Conservation (phyloP, 2,888 invertebrate genomes). For the Caenorhabditis drosophilae region DNA sequence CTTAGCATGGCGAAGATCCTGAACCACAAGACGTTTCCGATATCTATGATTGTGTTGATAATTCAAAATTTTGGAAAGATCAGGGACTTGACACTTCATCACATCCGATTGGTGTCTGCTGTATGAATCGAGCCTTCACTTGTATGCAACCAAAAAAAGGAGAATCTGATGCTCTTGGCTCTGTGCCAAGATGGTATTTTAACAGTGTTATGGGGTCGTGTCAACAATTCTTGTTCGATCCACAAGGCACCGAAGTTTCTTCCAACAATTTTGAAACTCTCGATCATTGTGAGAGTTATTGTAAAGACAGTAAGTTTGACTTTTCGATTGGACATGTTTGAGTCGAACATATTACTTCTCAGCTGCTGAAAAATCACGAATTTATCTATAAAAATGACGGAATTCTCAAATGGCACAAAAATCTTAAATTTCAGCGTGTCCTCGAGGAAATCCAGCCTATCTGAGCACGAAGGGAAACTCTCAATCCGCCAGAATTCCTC, state of each 20-base stretch:
- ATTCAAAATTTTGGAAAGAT: slow-evolving; percentile 51
- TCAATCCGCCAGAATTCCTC: slow-evolving; percentile 24
- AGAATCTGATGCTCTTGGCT: slow-evolving; percentile 51
- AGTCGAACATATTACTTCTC: too few species aligned
- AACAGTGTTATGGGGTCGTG: slow-evolving; percentile 53
- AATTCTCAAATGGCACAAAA: too few species aligned
- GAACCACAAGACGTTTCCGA: slow-evolving; percentile 52
- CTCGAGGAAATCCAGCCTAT: slow-evolving; percentile 51
- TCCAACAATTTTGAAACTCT: slow-evolving; percentile 56
- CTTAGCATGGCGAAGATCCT: slow-evolving; percentile 40
- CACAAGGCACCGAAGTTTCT: slow-evolving; percentile 45
- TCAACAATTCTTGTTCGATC: slow-evolving; percentile 57
- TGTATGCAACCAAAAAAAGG: slow-evolving; percentile 56
- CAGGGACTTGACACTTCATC: slow-evolving; percentile 43
- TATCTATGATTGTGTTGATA: slow-evolving; percentile 56
- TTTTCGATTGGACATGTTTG: too few species aligned
- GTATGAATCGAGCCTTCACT: slow-evolving; percentile 59
- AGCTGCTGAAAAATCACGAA: too few species aligned
- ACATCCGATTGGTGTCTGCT: slow-evolving; percentile 53
- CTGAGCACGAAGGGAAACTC: slow-evolving; percentile 38
- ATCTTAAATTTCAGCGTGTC: slow-evolving; percentile 42
- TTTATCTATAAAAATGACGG: too few species aligned
- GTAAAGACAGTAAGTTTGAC: slow-evolving; percentile 47
- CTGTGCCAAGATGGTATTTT: slow-evolving; percentile 55
- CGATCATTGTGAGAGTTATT: slow-evolving; percentile 54